These are phyloP conservation scores for Threskiornis aethiopicus DNA, from an alignment of 2,797 vertebrate genomes.

Conservation along the genomic window DNA sequence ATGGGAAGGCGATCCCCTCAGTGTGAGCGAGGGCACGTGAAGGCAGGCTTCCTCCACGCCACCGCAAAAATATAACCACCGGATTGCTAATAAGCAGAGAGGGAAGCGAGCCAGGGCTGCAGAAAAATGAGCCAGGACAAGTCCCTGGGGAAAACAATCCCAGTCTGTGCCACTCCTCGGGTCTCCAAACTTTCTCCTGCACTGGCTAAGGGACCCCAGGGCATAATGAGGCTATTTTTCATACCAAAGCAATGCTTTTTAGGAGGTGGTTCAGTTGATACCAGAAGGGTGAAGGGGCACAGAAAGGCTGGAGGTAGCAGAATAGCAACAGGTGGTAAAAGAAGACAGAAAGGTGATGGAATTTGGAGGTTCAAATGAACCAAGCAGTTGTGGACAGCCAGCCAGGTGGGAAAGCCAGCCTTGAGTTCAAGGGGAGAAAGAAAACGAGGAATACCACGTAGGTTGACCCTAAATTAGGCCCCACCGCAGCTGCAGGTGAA, in stretches of 20 bases:
- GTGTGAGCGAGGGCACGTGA: not conserved
- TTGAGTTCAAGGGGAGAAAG: not conserved
- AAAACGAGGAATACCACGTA: not conserved
- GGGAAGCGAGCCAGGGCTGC: not conserved
- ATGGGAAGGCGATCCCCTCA: fast-evolving
- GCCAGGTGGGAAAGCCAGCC: not conserved
- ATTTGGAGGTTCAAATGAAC: not conserved
- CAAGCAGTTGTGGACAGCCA: fast-evolving
- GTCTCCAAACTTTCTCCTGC: not conserved
- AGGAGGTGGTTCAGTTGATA: not conserved
- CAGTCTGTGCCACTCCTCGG: fast-evolving
- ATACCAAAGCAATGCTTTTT: not conserved
- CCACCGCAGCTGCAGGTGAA: not conserved
- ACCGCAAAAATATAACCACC: fast-evolving
- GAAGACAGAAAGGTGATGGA: not conserved
- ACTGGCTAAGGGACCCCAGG: not conserved
- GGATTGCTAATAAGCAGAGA: not conserved
- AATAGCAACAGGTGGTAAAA: not conserved
- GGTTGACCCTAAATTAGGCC: not conserved
- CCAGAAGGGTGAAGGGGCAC: not conserved
- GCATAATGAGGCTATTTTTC: fast-evolving
- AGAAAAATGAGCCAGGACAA: fast-evolving
- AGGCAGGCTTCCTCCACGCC: not conserved
- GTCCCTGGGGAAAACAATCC: not conserved
- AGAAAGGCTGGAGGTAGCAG: not conserved